These are phyloP conservation scores for Caranx ignobilis DNA, from an alignment of 2,113 vertebrate genomes.

Conservation along the genomic window DNA sequence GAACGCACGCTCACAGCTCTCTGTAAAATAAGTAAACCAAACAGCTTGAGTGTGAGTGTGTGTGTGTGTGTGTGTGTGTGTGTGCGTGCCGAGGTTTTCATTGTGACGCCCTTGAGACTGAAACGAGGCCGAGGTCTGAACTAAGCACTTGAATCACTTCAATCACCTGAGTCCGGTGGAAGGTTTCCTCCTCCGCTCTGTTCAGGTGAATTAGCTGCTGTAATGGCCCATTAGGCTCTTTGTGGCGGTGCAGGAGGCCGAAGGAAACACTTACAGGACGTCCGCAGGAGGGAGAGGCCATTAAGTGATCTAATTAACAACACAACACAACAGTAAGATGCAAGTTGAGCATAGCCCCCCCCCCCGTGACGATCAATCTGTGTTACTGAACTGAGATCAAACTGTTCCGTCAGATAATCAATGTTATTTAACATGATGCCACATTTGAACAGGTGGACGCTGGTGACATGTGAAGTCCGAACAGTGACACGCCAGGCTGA, in stretches of 20 bases:
- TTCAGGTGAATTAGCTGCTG: slow-evolving; percentile 47
- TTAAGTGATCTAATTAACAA: slow-evolving; percentile 9
- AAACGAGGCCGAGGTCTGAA: slow-evolving; percentile 4
- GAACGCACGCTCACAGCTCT: slow-evolving; percentile 20
- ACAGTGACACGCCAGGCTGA: too few species aligned
- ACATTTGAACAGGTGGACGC: too few species aligned
- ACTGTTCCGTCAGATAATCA: too few species aligned
- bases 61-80: neutral
- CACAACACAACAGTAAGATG: neutral
- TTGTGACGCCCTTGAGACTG: slow-evolving; percentile 30
- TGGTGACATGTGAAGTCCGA: too few species aligned
- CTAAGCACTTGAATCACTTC: slow-evolving; percentile 37
- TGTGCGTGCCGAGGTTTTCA: slow-evolving; percentile 25
- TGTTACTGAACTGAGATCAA: too few species aligned
- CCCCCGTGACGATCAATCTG: too few species aligned
- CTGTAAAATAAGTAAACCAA: slow-evolving; percentile 19
- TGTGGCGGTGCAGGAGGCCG: slow-evolving; percentile 18
- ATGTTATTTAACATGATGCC: too few species aligned
- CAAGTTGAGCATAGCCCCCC: too few species aligned
- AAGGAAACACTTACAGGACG: neutral
- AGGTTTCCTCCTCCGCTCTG: slow-evolving; percentile 32
- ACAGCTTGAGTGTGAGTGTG: slow-evolving; percentile 8
- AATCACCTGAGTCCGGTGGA: slow-evolving; percentile 28
- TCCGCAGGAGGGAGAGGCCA: slow-evolving; percentile 13
- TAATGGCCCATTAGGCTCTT: slow-evolving; percentile 45